phyloP scores from a whole-genome alignment of 2,797 vertebrate species.

The Poeciliopsis infans region DNA sequence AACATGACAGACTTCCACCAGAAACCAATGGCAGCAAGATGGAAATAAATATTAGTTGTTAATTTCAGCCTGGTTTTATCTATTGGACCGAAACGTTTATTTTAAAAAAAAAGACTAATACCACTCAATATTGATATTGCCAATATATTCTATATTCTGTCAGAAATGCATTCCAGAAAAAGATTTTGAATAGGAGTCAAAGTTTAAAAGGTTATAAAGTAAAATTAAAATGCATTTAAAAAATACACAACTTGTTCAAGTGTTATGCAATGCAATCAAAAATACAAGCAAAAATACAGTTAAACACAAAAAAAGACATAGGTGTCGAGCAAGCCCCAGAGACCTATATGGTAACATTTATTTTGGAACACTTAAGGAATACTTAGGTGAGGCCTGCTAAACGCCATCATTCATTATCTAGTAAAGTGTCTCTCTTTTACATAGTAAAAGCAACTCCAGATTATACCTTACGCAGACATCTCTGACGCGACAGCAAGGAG shows the following conservation, averaged over 20 bases:
- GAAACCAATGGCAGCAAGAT: too few species aligned
- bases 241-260: neutral
- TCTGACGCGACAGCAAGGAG: slow-evolving; percentile 40
- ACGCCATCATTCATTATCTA: slow-evolving; percentile 26
- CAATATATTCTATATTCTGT: too few species aligned
- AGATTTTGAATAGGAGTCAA: neutral
- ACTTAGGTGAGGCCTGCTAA: slow-evolving; percentile 12
- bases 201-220: neutral
- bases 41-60: too few species aligned
- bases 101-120: too few species aligned
- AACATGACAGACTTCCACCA: too few species aligned
- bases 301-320: neutral
- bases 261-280: neutral
- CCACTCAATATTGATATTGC: too few species aligned
- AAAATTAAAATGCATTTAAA: neutral
- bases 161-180: neutral
- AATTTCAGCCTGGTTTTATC: too few species aligned
- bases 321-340: neutral
- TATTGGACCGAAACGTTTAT: too few species aligned
- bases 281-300: neutral
- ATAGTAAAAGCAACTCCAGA: slow-evolving; percentile 19
- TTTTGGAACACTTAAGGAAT: neutral
- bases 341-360: neutral
- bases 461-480: slow-evolving; percentile 45
- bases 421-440: slow-evolving; percentile 14